Conservation (phyloP, 2,888 invertebrate genomes). For the Lasioglossum morio region DNA sequence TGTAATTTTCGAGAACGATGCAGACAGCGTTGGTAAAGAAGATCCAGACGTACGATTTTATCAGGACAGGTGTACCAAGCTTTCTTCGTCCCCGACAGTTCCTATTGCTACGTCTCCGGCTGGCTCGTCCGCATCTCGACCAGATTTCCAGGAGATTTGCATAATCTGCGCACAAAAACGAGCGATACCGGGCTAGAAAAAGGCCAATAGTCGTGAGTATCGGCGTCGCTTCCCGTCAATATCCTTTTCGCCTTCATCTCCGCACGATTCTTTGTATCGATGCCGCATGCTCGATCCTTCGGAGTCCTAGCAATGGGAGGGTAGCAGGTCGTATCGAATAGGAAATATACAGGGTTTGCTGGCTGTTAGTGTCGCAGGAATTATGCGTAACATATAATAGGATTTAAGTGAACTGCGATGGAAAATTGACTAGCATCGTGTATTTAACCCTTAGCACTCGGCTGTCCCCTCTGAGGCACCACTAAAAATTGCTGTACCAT, state of each 20-base stretch:
- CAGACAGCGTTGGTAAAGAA: constrained; percentile 6
- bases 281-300: too few species aligned
- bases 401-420: too few species aligned
- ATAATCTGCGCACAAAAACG: constrained; percentile 66
- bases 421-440: too few species aligned
- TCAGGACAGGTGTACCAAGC: constrained; percentile 33
- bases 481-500: too few species aligned
- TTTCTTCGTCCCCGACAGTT: constrained; percentile 45
- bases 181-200: not conserved
- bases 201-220: constrained; percentile 18
- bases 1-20: constrained; percentile 52
- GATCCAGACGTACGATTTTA: constrained; percentile 47
- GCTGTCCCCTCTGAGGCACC: too few species aligned
- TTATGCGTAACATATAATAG: too few species aligned
- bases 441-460: too few species aligned
- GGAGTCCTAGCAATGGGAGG: too few species aligned
- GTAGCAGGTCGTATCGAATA: too few species aligned
- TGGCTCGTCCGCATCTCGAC: constrained; percentile 31
- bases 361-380: too few species aligned
- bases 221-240: constrained; percentile 26
- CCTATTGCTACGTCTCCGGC: constrained; percentile 8
- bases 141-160: constrained; percentile 68
- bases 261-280: not conserved
- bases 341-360: too few species aligned
- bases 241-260: constrained; percentile 14